Percentiles rank a stretch among this genome's conserved stretches.
Conservation (phyloP, 2,797 vertebrate genomes). For the Meda fulgida region DNA sequence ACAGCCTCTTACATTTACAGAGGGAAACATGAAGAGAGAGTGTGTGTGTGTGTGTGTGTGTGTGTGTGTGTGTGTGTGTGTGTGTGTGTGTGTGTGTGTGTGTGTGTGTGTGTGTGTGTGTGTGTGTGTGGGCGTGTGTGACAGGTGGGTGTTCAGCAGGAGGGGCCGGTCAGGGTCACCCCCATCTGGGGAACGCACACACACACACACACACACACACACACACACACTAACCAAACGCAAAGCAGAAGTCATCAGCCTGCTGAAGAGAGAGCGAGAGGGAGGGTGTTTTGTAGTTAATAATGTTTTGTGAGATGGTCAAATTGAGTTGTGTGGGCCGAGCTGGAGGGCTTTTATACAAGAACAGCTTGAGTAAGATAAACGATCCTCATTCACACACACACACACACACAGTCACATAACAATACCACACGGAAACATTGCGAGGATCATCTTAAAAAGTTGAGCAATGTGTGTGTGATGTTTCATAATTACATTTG, state of each 20-base stretch:
- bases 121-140: conserved; percentile 65
- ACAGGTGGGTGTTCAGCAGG: conserved; percentile 86
- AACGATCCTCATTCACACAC: conserved; percentile 78
- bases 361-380: conserved; percentile 78
- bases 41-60: conserved; percentile 56
- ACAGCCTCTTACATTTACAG: neutral
- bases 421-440: neutral
- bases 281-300: conserved; percentile 48
- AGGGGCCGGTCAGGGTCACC: conserved; percentile 82
- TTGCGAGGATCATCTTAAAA: conserved; percentile 24
- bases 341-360: conserved; percentile 63
- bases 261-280: conserved; percentile 38
- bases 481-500: conserved; percentile 39
- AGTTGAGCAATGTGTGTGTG: conserved; percentile 33
- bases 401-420: conserved; percentile 37
- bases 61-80: conserved; percentile 59
- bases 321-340: conserved; percentile 63
- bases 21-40: neutral
- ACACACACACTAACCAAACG: conserved; percentile 24
- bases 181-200: conserved; percentile 71
- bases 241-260: conserved; percentile 42
- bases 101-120: conserved; percentile 57
- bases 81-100: conserved; percentile 25
- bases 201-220: conserved; percentile 37
- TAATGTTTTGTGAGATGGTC: conserved; percentile 56